Evolutionary conservation across 2,888 invertebrate species (phyloP).

Genomic region (Agriopis aurantiaria): DNA sequence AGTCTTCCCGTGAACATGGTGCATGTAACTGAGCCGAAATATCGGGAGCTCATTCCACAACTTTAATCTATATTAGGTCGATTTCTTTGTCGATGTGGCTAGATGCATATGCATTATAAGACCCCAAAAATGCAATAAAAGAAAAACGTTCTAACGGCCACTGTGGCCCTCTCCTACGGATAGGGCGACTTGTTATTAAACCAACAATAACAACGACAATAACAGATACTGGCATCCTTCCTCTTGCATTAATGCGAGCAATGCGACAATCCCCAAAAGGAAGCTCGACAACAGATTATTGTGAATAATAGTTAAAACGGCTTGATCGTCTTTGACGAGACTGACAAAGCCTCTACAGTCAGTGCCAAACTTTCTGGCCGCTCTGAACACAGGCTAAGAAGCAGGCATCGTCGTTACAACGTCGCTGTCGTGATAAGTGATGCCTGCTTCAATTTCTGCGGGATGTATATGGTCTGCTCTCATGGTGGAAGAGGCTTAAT

Average conservation of each 20-base stretch:
- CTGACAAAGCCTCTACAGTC: slow-evolving; percentile 2
- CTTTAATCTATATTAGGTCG: no score
- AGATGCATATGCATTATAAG: no score
- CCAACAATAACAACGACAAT: slow-evolving; percentile 9
- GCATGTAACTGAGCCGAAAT: no score
- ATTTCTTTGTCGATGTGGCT: no score
- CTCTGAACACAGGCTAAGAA: neutral
- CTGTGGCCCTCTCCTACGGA: no score
- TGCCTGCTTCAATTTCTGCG: neutral
- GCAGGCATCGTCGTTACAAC: neutral
- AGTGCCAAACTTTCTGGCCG: neutral
- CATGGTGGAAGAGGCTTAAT: no score
- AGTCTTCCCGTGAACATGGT: no score
- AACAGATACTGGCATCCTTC: neutral
- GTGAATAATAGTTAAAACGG: neutral
- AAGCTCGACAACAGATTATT: neutral
- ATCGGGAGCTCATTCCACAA: no score
- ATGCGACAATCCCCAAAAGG: slow-evolving; percentile 12
- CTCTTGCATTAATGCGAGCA: neutral
- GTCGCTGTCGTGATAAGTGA: neutral
- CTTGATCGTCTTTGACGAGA: slow-evolving; percentile 10
- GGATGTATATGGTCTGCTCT: neutral
- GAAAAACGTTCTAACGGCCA: no score
- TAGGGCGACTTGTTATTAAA: no score
- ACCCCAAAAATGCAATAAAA: no score